Base-by-base conservation (phyloP, 2,797 vertebrate genomes). In the Discoglossus pictus region DNA sequence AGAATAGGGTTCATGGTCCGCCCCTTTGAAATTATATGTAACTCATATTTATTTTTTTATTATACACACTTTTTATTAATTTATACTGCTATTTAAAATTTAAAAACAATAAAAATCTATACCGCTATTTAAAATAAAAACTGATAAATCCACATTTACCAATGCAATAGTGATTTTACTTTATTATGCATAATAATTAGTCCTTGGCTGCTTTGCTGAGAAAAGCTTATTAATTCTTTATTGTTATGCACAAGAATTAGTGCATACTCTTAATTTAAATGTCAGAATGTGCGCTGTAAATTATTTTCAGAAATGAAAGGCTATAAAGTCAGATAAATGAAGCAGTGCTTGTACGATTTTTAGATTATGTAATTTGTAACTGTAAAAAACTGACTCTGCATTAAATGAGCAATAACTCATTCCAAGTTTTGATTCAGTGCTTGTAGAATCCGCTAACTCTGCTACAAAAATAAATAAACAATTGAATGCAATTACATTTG, bases 261-360 rank as follows among this genome's bases (percentile, higher is more conserved):
- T 76, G 69, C 76, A 68, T 78, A 78, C 79, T 75, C 75, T 81
- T 85, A 83, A 85, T 84, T 85, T 82, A 82, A 84, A 79, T 82
- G 81, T 81, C 83, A 86, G 79, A 82, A 80, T 75, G 73, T 75
- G 68, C 81, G 67, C 77, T 70, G 72, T 84, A 87, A 86, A 83
- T 84, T 87, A 86, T 85, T 88, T 85, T 83, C 84, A 80, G 86
- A 86, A 87, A 73, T 34, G 35, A 76, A 82, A 85, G 82, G 82
- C 83, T 86, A 82, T 89, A 87, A 90, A 86, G 76, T 83, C 76
- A 82, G 78, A 85, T 85, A 82, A 86, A 88, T 84, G 80, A 83
- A 84, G 79, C 75, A 76, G 59, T 81, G 61, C 47, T 78, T 79
- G 44, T 73, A 76, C 79, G 76, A 75, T 64, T 69, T 79, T 82